phyloP scores from a whole-genome alignment of 64 coral and sea anemone species.

The Actinia equina region DNA sequence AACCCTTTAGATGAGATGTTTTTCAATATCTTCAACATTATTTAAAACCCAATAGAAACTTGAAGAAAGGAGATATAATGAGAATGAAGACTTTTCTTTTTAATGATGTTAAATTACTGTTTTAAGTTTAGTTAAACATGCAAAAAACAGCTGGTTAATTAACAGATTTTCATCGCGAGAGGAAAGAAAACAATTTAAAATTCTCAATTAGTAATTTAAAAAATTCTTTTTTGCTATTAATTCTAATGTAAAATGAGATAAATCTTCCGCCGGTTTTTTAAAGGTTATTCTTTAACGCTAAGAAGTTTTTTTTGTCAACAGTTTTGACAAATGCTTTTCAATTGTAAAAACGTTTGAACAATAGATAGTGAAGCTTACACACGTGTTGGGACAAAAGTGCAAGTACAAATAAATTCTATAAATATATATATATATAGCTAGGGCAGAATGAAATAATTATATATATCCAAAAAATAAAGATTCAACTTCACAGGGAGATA shows the following conservation, averaged over 20 bases:
- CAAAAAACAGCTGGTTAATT: background rate
- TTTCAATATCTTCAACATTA: background rate
- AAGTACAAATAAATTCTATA: background rate
- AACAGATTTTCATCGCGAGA: background rate
- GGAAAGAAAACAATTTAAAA: background rate
- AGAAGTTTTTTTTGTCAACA: background rate
- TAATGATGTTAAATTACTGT: constrained; percentile 5
- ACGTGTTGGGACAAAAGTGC: background rate
- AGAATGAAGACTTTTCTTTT: background rate
- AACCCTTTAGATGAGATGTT: background rate
- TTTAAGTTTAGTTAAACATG: background rate
- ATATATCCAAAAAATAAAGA: background rate
- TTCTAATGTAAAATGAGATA: background rate
- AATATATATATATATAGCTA: background rate
- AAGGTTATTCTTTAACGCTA: background rate
- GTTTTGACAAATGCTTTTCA: background rate
- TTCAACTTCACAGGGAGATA: background rate
- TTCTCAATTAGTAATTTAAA: background rate
- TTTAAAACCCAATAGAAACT: background rate
- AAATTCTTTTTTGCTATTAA: background rate
- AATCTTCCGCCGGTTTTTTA: background rate
- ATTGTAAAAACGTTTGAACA: background rate
- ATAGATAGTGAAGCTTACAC: background rate
- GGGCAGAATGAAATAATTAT: background rate
- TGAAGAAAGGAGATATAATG: background rate